These are phyloP conservation scores for Chiroxiphia lanceolata DNA, from an alignment of 2,797 vertebrate species.

Conservation along the genomic window DNA sequence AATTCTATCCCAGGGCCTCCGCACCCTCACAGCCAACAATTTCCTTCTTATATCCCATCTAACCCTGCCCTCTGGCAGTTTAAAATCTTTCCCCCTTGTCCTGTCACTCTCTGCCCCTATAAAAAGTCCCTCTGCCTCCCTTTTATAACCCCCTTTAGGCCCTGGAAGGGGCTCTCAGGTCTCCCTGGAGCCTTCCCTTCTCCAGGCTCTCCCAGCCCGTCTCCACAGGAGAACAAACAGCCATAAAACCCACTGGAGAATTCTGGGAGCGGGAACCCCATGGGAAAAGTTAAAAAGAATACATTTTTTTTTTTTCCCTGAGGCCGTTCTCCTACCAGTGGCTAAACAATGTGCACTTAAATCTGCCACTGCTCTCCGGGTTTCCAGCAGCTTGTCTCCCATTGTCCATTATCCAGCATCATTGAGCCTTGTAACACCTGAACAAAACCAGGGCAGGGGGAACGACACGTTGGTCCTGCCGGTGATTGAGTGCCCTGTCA, in stretches of 20 bases:
- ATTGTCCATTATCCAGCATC: slow-evolving; percentile 63
- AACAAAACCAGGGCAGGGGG: slow-evolving; percentile 53
- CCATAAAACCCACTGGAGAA: neutral
- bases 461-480: neutral
- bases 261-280: neutral
- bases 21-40: neutral
- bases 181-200: neutral
- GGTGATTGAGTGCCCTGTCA: slow-evolving; percentile 47
- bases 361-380: slow-evolving; percentile 43
- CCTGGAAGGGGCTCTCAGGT: neutral
- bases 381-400: slow-evolving; percentile 54
- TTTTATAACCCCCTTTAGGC: neutral
- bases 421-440: slow-evolving; percentile 57
- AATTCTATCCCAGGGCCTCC: neutral
- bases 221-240: neutral
- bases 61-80: rapidly evolving
- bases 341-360: slow-evolving; percentile 56
- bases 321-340: neutral
- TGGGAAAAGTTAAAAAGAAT: slow-evolving; percentile 28
- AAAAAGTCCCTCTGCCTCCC: neutral
- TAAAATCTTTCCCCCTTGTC: no score
- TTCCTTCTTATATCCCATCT: neutral
- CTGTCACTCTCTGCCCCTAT: neutral
- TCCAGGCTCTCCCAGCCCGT: neutral
- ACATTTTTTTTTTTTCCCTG: neutral